These are phyloP conservation scores for Sebastes oblongus DNA, from an alignment of 2,797 vertebrate species.

Conservation along the genomic window DNA sequence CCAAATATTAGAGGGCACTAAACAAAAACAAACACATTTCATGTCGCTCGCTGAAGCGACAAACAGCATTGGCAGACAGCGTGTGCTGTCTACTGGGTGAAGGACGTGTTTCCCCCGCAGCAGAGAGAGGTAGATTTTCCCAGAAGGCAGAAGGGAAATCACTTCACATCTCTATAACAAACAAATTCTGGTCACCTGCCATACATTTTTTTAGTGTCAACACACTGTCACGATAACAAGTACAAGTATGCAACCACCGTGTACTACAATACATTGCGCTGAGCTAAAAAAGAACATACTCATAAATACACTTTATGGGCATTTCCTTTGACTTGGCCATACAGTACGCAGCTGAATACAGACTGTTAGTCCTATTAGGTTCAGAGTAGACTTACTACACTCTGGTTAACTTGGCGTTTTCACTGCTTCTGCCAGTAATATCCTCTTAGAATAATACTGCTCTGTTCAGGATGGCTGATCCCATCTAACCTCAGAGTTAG, in stretches of 20 bases:
- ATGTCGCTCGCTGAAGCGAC: slow-evolving; percentile 50
- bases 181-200: slow-evolving; percentile 46
- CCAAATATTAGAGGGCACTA: slow-evolving; percentile 68
- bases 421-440: slow-evolving; percentile 9
- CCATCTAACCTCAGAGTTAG: not conserved
- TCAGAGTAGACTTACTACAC: slow-evolving; percentile 1
- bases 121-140: slow-evolving; percentile 76
- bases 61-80: slow-evolving; percentile 63
- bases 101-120: slow-evolving; percentile 54
- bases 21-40: slow-evolving; percentile 49
- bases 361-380: not conserved
- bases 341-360: not conserved
- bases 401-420: not conserved
- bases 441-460: slow-evolving; percentile 20
- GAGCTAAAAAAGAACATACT: not conserved
- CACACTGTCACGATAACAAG: slow-evolving; percentile 29
- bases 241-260: slow-evolving; percentile 37
- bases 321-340: slow-evolving; percentile 3
- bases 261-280: slow-evolving; percentile 6
- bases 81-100: slow-evolving; percentile 42
- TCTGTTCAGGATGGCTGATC: slow-evolving; percentile 34
- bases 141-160: slow-evolving; percentile 69
- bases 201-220: slow-evolving; percentile 20
- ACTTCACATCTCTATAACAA: slow-evolving; percentile 47
- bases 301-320: slow-evolving; percentile 1